phyloP scores from a whole-genome alignment of 2,888 invertebrate genomes.

The Eupithecia exiguata region DNA sequence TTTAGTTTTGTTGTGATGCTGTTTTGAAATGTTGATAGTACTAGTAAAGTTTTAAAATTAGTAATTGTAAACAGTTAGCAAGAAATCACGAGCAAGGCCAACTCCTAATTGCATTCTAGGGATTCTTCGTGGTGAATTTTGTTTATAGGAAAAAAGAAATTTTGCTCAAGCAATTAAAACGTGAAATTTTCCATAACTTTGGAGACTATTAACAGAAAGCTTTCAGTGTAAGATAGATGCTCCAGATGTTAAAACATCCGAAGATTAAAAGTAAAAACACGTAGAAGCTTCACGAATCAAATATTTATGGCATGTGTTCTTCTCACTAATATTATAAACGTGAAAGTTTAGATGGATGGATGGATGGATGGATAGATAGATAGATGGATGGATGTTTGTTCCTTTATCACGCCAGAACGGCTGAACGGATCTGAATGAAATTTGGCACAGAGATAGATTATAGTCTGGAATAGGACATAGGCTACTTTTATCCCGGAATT shows the following conservation, averaged over 20 bases:
- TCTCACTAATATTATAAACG: no score
- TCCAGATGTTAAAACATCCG: not conserved
- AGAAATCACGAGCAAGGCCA: conserved; percentile 38
- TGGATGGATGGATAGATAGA: no score
- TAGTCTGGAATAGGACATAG: no score
- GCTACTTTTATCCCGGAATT: no score
- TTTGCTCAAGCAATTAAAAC: not conserved
- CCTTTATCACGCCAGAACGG: no score
- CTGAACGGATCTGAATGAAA: no score
- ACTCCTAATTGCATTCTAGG: conserved; percentile 35
- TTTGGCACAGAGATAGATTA: no score
- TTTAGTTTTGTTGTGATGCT: conserved; percentile 29
- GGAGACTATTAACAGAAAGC: not conserved
- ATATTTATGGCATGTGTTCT: not conserved
- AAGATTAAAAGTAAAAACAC: not conserved
- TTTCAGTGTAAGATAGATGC: not conserved
- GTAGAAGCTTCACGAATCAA: not conserved
- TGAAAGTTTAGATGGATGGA: no score
- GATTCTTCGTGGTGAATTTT: conserved; percentile 29
- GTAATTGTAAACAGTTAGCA: conserved; percentile 37
- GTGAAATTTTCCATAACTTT: not conserved
- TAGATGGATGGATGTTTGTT: no score
- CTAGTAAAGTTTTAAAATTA: conserved; percentile 9
- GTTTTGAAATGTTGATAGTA: conserved; percentile 25
- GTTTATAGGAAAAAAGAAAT: not conserved